Conservation (phyloP, 2,888 invertebrate genomes). For the Strigamia maritima region DNA sequence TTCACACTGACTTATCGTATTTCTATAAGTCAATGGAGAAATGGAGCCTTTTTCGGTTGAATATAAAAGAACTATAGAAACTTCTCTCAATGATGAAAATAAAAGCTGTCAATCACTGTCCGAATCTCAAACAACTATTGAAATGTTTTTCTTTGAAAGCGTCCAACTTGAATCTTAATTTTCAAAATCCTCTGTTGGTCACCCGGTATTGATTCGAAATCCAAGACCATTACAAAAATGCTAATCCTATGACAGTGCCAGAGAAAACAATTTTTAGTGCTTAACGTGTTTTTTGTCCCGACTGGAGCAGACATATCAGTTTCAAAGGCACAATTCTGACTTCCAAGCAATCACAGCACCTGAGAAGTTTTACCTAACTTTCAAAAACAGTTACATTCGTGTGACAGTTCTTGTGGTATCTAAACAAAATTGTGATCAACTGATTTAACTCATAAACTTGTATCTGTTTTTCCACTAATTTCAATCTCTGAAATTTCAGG, state of each 20-base stretch:
- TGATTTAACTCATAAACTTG: background rate
- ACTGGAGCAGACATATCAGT: background rate
- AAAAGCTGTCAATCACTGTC: background rate
- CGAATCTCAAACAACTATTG: slow-evolving; percentile 4
- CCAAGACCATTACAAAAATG: background rate
- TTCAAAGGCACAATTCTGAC: background rate
- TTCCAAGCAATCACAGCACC: slow-evolving; percentile 4
- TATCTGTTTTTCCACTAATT: background rate
- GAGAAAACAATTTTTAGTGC: slow-evolving; percentile 4
- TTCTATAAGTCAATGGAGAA: background rate
- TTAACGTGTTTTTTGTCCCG: background rate
- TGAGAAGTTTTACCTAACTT: background rate
- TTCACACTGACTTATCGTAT: background rate
- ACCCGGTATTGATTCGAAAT: background rate
- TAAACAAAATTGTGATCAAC: background rate
- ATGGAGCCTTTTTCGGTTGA: background rate
- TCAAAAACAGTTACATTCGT: background rate
- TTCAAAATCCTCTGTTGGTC: background rate
- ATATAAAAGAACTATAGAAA: background rate
- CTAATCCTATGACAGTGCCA: slow-evolving; percentile 4
- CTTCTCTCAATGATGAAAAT: slow-evolving; percentile 4
- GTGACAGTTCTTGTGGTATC: no score
- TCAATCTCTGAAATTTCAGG: background rate
- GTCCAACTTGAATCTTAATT: background rate
- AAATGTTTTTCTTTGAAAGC: slow-evolving; percentile 4